Evolutionary conservation across 2,113 vertebrate genomes (phyloP).

Genomic region (Brachyhypopomus gauderio): DNA sequence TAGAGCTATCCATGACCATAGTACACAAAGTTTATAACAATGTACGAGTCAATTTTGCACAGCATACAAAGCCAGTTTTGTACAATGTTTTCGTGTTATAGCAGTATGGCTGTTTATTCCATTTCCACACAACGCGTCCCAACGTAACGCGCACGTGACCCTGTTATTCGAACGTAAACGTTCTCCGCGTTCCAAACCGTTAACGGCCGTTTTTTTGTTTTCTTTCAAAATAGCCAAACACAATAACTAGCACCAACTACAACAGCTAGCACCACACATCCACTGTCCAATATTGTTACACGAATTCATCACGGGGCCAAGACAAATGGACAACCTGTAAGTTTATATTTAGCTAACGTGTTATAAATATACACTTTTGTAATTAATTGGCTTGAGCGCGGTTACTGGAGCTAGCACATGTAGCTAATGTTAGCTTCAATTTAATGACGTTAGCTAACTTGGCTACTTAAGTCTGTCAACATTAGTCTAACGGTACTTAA

Average conservation of each 20-base stretch:
- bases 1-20: background rate
- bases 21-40: background rate
- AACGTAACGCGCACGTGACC: background rate
- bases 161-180: background rate
- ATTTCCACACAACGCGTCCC: background rate
- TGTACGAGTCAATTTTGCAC: too few relatives aligned
- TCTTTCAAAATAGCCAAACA: background rate
- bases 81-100: too few relatives aligned
- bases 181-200: background rate
- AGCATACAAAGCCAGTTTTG: too few relatives aligned
- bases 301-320: background rate
- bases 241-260: background rate
- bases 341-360: background rate
- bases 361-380: too few relatives aligned
- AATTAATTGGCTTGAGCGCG: background rate
- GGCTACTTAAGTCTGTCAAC: too few relatives aligned
- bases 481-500: too few relatives aligned
- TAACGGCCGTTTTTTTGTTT: background rate
- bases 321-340: background rate
- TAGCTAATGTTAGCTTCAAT: background rate
- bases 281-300: background rate
- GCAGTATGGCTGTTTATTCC: background rate
- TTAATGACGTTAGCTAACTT: too few relatives aligned
- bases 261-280: background rate
- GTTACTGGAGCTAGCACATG: background rate